These are phyloP conservation scores for Dermolepida albohirtum DNA, from an alignment of 2,888 invertebrate genomes.

Conservation along the genomic window DNA sequence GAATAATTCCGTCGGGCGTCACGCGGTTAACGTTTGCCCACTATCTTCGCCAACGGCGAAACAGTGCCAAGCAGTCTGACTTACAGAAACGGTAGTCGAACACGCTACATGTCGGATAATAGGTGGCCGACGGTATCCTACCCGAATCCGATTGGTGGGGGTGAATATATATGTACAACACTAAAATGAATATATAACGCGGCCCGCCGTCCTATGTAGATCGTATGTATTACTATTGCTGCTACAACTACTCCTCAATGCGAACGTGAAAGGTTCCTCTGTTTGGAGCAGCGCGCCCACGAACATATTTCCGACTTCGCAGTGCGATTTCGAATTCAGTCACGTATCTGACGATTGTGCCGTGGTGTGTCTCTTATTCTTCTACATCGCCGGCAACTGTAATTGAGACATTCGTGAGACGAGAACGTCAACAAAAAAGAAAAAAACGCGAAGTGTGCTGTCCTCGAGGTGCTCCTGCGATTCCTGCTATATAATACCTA, in stretches of 20 bases:
- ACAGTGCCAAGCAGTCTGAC: constrained; percentile 53
- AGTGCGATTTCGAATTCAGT: constrained; percentile 15
- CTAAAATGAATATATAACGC: constrained; percentile 22
- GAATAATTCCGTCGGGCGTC: constrained; percentile 7
- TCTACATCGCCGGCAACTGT: too few relatives aligned
- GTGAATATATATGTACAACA: constrained; percentile 26
- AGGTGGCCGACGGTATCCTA: constrained; percentile 15
- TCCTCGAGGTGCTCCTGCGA: too few relatives aligned
- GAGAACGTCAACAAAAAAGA: not conserved
- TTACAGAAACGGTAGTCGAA: constrained; percentile 29
- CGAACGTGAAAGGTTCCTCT: constrained; percentile 46
- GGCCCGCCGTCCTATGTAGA: constrained; percentile 10
- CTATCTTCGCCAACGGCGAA: constrained; percentile 24
- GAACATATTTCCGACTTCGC: constrained; percentile 40
- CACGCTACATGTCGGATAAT: constrained; percentile 25
- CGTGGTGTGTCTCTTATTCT: not conserved
- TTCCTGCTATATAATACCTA: too few relatives aligned
- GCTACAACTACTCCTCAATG: constrained; percentile 8
- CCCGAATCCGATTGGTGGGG: constrained; percentile 22
- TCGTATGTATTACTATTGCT: not conserved
- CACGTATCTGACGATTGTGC: constrained; percentile 5
- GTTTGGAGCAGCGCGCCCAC: constrained; percentile 36
- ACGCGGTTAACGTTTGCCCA: constrained; percentile 23
- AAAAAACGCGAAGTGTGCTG: not conserved
- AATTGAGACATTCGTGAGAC: too few relatives aligned